Evolutionary conservation across 2,797 vertebrate genomes (phyloP).

Genomic region (Acanthopagrus latus): DNA sequence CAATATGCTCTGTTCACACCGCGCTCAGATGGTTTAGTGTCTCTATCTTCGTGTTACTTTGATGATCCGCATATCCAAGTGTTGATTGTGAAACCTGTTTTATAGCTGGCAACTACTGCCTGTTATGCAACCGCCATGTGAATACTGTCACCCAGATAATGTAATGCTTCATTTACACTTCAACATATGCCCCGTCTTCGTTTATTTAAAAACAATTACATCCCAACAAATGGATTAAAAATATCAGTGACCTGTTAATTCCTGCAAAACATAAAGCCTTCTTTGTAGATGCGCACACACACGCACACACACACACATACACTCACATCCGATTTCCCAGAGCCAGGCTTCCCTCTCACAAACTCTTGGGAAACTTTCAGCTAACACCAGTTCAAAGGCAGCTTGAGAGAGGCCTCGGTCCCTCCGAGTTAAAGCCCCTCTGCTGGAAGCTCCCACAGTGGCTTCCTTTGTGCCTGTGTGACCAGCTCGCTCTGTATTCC

Average conservation of each 20-base stretch:
- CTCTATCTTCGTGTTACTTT: neutral
- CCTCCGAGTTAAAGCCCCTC: conserved; percentile 67
- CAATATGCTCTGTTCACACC: neutral
- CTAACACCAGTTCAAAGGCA: conserved; percentile 76
- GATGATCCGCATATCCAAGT: neutral
- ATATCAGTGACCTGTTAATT: conserved; percentile 13
- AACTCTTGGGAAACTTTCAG: conserved; percentile 77
- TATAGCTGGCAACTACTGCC: neutral
- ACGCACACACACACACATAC: conserved; percentile 9
- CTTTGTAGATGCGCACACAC: conserved; percentile 29
- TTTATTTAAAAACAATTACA: neutral
- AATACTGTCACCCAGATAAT: conserved; percentile 5
- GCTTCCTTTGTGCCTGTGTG: conserved; percentile 77
- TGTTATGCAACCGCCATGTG: conserved; percentile 10
- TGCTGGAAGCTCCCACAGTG: conserved; percentile 79
- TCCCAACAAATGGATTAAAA: conserved; percentile 1
- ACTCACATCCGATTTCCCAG: conserved; percentile 62
- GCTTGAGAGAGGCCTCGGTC: conserved; percentile 65
- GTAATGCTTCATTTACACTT: neutral
- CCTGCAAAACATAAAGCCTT: conserved; percentile 19
- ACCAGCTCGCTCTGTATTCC: conserved; percentile 78
- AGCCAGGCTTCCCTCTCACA: conserved; percentile 52
- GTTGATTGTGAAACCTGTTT: conserved; percentile 2
- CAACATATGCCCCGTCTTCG: neutral
- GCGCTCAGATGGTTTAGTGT: neutral